A percentile compares a stretch with the other conserved stretches of the same genome.
These are phyloP conservation scores for Macroglossus sobrinus DNA, from an alignment of 2,113 vertebrate genomes.

Conservation along the genomic window DNA sequence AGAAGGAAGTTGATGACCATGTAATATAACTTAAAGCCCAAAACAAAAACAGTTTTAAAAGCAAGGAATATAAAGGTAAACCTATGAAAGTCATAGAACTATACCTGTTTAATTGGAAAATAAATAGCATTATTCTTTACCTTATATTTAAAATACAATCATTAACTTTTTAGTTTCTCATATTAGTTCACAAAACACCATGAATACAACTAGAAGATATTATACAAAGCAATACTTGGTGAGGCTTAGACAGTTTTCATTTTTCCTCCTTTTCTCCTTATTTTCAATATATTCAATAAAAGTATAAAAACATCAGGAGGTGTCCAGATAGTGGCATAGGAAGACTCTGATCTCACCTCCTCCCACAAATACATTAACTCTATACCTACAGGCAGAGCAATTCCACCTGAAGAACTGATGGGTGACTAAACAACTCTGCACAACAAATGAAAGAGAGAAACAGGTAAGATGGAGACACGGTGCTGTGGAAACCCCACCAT, in stretches of 20 bases:
- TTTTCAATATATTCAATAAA: background rate
- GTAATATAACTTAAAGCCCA: slow-evolving; percentile 39
- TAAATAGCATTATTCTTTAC: background rate
- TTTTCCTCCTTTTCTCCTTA: background rate
- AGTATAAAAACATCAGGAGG: background rate
- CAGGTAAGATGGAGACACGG: background rate
- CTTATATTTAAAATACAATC: background rate
- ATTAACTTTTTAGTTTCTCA: background rate
- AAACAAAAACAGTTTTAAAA: slow-evolving; percentile 26
- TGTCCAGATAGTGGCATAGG: background rate
- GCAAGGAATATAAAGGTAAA: background rate
- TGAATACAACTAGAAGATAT: background rate
- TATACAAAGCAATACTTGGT: slow-evolving; percentile 25
- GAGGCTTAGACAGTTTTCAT: background rate
- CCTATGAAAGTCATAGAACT: slow-evolving; percentile 3
- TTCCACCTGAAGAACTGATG: background rate
- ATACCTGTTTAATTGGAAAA: background rate
- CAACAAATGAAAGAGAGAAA: background rate
- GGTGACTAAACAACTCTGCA: background rate
- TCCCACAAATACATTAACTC: background rate
- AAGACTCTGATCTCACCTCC: background rate
- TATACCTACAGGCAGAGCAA: background rate
- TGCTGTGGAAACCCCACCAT: background rate
- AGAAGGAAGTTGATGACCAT: slow-evolving; percentile 23
- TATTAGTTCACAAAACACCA: background rate